A percentile compares a stretch with the other conserved stretches of the same genome.
Conservation (phyloP, 1,140 invertebrate genomes). For the Drosophila tristis region DNA sequence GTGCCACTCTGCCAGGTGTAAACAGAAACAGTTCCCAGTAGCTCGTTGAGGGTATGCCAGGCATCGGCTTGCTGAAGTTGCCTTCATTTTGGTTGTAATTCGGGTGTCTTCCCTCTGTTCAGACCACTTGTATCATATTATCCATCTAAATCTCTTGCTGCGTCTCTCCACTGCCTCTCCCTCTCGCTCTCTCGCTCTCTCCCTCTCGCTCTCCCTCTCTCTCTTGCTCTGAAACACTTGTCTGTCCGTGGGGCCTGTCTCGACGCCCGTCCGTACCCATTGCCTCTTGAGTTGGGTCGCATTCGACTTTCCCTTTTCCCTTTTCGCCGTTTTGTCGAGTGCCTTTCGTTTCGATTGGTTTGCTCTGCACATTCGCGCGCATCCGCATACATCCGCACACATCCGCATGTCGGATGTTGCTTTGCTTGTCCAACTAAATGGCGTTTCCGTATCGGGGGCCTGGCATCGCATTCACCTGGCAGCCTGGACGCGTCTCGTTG, state of each 20-base stretch:
- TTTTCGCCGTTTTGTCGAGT: constrained; percentile 3
- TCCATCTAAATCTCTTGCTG: background rate
- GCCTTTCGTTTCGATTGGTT: constrained; percentile 56
- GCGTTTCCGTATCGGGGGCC: constrained; percentile 27
- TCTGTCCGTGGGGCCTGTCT: constrained; percentile 62
- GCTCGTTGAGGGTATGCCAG: background rate
- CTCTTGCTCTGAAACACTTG: constrained; percentile 17
- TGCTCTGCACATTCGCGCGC: constrained; percentile 8
- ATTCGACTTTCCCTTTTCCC: constrained; percentile 32
- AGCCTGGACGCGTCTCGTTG: constrained; percentile 38
- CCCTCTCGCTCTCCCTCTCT: constrained; percentile 15
- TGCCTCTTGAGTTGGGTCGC: constrained; percentile 64
- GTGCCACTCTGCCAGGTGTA: too few relatives aligned
- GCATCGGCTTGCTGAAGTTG: background rate
- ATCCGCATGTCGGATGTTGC: constrained; percentile 52
- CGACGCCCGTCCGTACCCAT: constrained; percentile 58
- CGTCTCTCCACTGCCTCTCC: background rate
- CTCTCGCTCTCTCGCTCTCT: background rate
- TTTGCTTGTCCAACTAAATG: constrained; percentile 58
- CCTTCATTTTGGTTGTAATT: too few relatives aligned
- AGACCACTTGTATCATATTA: too few relatives aligned
- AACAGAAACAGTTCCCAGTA: too few relatives aligned
- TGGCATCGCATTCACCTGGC: constrained; percentile 12
- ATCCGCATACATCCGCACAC: constrained; percentile 10
- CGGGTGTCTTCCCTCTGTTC: too few relatives aligned